Evolutionary conservation across 37 sponge, comb jelly and placozoan genomes (phyloP).

Genomic region (Bolinopsis microptera): DNA sequence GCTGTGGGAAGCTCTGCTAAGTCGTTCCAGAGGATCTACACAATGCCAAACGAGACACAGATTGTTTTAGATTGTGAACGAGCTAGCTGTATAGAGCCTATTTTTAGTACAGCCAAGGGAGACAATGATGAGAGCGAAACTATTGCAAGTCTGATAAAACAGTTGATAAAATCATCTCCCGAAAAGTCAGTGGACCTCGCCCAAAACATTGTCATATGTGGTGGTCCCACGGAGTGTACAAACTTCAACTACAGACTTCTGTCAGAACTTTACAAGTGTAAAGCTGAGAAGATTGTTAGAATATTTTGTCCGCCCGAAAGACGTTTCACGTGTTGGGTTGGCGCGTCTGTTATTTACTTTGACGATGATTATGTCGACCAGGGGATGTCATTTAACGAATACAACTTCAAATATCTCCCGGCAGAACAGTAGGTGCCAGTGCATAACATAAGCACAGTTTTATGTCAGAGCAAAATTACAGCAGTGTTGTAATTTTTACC

Average conservation of each 20-base stretch:
- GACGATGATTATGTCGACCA: constrained; percentile 30
- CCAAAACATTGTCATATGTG: not conserved
- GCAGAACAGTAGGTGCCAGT: not conserved
- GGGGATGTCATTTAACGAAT: constrained; percentile 27
- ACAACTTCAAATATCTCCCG: not conserved
- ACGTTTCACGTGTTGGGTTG: not conserved
- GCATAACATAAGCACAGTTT: not conserved
- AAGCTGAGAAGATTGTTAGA: not conserved
- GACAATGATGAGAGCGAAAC: not conserved
- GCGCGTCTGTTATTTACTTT: constrained; percentile 12
- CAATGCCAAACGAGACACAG: not conserved
- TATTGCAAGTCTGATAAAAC: not conserved
- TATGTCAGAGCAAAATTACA: not conserved
- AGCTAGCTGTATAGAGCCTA: constrained; percentile 2
- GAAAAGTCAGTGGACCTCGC: not conserved
- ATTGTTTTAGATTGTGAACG: not conserved
- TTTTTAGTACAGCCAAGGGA: not conserved
- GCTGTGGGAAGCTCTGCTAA: not conserved
- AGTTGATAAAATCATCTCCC: not conserved
- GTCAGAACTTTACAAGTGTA: constrained; percentile 23
- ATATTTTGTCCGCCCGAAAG: constrained; percentile 12
- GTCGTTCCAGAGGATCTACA: not conserved
- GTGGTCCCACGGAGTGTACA: not conserved
- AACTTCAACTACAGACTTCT: constrained; percentile 42
- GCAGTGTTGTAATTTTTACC: not conserved